A percentile compares a stretch with the other conserved stretches of the same genome.
Evolutionary conservation across 2,113 vertebrate species (phyloP).

Genomic region (Apeltes quadracus): DNA sequence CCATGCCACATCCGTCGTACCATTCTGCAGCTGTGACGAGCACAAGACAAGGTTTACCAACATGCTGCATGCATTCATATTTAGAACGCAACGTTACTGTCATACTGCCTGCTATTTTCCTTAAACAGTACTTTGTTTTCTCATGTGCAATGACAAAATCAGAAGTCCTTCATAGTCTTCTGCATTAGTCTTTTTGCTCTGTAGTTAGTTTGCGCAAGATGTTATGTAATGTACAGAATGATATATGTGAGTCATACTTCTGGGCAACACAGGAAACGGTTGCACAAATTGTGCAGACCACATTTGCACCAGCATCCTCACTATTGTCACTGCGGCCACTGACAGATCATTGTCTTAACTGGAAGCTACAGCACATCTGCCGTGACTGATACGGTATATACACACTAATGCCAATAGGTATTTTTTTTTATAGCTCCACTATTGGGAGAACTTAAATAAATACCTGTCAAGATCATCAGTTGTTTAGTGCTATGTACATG

Average conservation of each 20-base stretch:
- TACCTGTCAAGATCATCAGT: not conserved
- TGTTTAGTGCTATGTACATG: not conserved
- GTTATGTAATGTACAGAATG: not conserved
- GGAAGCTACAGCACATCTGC: not conserved
- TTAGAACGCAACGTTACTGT: not conserved
- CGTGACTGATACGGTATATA: not conserved
- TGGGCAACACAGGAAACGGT: slow-evolving; percentile 27
- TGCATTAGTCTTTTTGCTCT: not conserved
- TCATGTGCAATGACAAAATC: not conserved
- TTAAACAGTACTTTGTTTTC: not conserved
- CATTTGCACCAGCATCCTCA: not conserved
- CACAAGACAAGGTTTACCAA: not conserved
- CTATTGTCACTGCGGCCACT: not conserved
- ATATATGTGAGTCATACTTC: not conserved
- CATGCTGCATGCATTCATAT: not conserved
- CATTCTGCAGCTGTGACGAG: not conserved
- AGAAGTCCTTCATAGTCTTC: not conserved
- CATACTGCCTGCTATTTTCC: not conserved
- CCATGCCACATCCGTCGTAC: not conserved
- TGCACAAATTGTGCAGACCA: slow-evolving; percentile 2
- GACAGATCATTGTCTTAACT: not conserved
- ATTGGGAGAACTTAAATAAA: not conserved
- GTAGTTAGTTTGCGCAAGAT: not conserved
- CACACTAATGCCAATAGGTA: not conserved
- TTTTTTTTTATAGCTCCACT: too few relatives aligned